Evolutionary conservation across 64 coral and sea anemone species (phyloP).

Genomic region (Dendronephthya gigantea): DNA sequence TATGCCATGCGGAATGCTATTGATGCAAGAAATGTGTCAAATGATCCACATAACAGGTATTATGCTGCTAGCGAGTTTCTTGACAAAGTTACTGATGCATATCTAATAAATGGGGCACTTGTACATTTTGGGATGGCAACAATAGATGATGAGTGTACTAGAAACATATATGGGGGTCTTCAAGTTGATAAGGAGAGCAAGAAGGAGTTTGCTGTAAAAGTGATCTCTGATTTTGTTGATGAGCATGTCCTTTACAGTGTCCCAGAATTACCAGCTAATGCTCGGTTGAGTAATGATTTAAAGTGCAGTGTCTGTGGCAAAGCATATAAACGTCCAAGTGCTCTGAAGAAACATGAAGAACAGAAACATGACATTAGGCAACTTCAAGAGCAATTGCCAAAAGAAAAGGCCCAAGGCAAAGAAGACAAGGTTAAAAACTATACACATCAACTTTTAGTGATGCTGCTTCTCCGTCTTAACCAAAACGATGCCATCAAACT

Average conservation of each 20-base stretch:
- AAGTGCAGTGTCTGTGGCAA: conserved; percentile 40
- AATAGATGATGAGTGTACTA: not conserved
- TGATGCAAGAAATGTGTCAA: conserved; percentile 6
- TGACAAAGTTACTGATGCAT: conserved; percentile 21
- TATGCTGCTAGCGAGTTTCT: conserved; percentile 32
- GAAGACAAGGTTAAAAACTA: conserved; percentile 37
- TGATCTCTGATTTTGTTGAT: conserved; percentile 22
- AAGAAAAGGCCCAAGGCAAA: not conserved
- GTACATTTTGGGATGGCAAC: conserved; percentile 24
- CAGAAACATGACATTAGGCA: conserved; percentile 29
- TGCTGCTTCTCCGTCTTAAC: conserved; percentile 12
- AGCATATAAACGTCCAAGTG: too few relatives aligned
- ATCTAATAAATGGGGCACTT: conserved; percentile 21
- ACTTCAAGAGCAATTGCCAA: too few relatives aligned
- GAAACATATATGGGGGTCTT: not conserved
- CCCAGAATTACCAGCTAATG: conserved; percentile 26
- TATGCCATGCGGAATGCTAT: conserved; percentile 3
- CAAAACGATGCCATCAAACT: conserved; percentile 43
- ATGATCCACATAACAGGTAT: conserved; percentile 18
- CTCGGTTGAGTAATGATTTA: conserved; percentile 26
- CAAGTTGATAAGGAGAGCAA: not conserved
- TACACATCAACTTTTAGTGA: conserved; percentile 31
- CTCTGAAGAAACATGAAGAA: conserved; percentile 38
- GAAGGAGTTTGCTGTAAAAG: not conserved
- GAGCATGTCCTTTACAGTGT: conserved; percentile 33